phyloP scores from a whole-genome alignment of 2,888 invertebrate species.

The Dyspetes luteomarginatus region DNA sequence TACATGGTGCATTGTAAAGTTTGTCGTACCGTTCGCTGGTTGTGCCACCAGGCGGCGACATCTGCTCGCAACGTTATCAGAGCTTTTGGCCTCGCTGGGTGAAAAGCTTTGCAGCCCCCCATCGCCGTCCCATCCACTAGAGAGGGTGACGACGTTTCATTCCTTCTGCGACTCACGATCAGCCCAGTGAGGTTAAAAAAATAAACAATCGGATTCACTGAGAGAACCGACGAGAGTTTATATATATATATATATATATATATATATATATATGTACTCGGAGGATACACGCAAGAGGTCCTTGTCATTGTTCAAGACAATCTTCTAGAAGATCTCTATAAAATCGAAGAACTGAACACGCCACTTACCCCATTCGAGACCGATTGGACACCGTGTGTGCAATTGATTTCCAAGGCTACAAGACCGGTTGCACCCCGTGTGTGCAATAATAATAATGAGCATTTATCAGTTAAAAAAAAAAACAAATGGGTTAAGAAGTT shows the following conservation, averaged over 20 bases:
- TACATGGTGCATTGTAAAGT: conserved; percentile 73
- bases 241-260: no score
- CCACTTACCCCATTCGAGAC: no score
- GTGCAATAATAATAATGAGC: no score
- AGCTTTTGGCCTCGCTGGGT: conserved; percentile 60
- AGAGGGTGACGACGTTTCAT: conserved; percentile 21
- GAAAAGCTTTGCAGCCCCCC: conserved; percentile 40
- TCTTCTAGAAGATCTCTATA: background rate
- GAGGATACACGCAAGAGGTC: background rate
- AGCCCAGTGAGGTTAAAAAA: conserved; percentile 63
- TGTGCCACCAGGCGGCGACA: conserved; percentile 75
- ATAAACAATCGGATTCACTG: conserved; percentile 69
- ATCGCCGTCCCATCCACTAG: background rate
- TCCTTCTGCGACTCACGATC: conserved; percentile 43
- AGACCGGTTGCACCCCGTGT: no score
- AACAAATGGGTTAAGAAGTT: no score
- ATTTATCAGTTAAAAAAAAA: no score
- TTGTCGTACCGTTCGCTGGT: conserved; percentile 63
- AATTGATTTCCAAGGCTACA: no score
- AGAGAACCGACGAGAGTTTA: conserved; percentile 47
- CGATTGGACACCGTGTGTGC: no score
- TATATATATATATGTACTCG: no score
- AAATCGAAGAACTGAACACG: background rate
- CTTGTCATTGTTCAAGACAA: background rate
- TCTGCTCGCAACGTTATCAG: conserved; percentile 80